Evolutionary conservation across 1,140 invertebrate species (phyloP).

Genomic region (Brachionus paranguensis): DNA sequence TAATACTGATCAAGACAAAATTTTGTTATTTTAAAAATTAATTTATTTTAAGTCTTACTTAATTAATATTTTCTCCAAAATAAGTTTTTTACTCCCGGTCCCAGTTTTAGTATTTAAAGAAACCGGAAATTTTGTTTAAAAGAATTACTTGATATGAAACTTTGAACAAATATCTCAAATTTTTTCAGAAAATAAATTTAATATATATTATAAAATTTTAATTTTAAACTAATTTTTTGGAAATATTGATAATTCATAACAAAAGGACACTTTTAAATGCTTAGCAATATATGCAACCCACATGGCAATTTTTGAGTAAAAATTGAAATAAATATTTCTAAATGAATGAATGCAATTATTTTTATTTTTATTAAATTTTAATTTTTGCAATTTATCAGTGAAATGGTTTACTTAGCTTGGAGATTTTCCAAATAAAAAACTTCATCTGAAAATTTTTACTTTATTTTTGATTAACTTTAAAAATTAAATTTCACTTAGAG

Average conservation of each 20-base stretch:
- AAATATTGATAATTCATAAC: not conserved
- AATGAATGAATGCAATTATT: constrained; percentile 27
- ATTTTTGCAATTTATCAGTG: constrained; percentile 9
- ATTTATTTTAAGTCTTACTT: too few species aligned
- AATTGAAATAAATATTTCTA: constrained; percentile 8
- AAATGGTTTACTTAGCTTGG: not conserved
- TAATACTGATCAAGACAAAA: too few species aligned
- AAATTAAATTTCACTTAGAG: not conserved
- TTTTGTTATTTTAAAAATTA: too few species aligned
- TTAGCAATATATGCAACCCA: not conserved
- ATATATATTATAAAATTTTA: not conserved
- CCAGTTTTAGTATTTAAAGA: too few species aligned
- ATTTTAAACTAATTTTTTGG: not conserved
- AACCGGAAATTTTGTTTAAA: too few species aligned
- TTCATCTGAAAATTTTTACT: not conserved
- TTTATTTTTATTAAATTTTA: not conserved
- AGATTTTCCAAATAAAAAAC: not conserved
- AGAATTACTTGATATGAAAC: too few species aligned
- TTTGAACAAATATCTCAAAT: too few species aligned
- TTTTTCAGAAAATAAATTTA: too few species aligned
- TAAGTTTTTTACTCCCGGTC: too few species aligned
- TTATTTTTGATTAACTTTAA: not conserved
- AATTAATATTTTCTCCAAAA: too few species aligned
- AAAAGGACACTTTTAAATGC: not conserved
- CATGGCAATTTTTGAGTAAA: constrained; percentile 13